Evolutionary conservation across 2,888 invertebrate genomes (phyloP).

Genomic region (Oscheius sp.): DNA sequence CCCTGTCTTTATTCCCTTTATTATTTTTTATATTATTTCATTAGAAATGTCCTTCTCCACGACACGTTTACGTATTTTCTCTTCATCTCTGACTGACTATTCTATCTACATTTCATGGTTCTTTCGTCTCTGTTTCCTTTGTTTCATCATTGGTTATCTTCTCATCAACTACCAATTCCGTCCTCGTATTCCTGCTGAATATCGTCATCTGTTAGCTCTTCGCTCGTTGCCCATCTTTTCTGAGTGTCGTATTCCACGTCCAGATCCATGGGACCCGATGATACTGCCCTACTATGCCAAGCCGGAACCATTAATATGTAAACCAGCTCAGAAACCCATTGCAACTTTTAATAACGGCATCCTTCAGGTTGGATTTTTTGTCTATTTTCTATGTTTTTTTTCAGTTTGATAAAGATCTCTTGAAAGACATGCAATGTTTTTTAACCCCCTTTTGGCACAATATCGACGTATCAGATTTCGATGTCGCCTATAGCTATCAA

Average conservation of each 20-base stretch:
- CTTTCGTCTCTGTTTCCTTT: not conserved
- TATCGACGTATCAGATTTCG: slow-evolving; percentile 45
- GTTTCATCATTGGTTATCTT: slow-evolving; percentile 1
- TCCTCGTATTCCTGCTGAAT: not conserved
- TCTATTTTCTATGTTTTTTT: not conserved
- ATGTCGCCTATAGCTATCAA: slow-evolving; percentile 36
- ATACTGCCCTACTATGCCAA: slow-evolving; percentile 51
- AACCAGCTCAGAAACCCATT: slow-evolving; percentile 34
- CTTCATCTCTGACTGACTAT: not conserved
- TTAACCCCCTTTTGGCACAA: slow-evolving; percentile 42
- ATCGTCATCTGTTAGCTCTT: slow-evolving; percentile 4
- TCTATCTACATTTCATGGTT: slow-evolving; percentile 5
- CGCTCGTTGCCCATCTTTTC: slow-evolving; percentile 26
- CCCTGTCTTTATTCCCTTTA: no score
- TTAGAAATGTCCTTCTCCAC: not conserved
- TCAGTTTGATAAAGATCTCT: slow-evolving; percentile 34
- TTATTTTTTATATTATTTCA: no score
- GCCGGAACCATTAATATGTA: slow-evolving; percentile 43
- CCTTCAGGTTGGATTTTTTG: not conserved
- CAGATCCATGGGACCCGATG: slow-evolving; percentile 58
- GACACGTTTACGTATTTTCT: not conserved
- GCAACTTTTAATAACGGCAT: slow-evolving; percentile 21
- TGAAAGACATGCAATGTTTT: slow-evolving; percentile 35
- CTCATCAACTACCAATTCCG: not conserved
- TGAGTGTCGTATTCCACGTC: slow-evolving; percentile 48